These are phyloP conservation scores for Stomatorhinus walkeri DNA, from an alignment of 2,797 vertebrate genomes.

Conservation along the genomic window DNA sequence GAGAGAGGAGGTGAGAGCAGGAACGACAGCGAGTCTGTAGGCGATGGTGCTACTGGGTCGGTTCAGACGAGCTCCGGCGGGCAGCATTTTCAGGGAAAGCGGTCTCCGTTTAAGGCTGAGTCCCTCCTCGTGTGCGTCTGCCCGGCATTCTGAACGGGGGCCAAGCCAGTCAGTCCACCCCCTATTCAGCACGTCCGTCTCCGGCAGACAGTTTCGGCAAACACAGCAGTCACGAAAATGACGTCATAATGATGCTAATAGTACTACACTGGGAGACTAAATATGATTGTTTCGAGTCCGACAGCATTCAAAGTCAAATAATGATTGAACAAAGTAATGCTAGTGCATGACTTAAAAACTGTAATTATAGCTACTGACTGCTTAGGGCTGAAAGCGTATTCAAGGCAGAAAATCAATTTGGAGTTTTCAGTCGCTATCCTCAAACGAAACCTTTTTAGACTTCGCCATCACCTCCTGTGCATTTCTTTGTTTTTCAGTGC, in stretches of 20 bases:
- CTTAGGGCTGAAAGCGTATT: constrained; percentile 47
- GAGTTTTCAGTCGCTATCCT: constrained; percentile 28
- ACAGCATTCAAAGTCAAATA: constrained; percentile 30
- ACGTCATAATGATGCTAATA: not conserved
- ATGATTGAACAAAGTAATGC: constrained; percentile 28
- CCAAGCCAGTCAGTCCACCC: constrained; percentile 33
- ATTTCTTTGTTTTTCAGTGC: constrained; percentile 43
- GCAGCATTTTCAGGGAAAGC: constrained; percentile 61
- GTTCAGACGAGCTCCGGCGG: constrained; percentile 52
- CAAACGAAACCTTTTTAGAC: constrained; percentile 33
- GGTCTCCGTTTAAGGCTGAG: constrained; percentile 65
- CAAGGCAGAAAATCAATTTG: constrained; percentile 34
- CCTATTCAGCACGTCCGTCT: constrained; percentile 44
- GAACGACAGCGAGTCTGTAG: constrained; percentile 19
- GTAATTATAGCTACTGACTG: constrained; percentile 37
- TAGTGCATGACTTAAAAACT: constrained; percentile 33
- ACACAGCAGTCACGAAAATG: constrained; percentile 27
- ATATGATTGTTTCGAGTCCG: constrained; percentile 15
- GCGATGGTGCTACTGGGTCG: constrained; percentile 50
- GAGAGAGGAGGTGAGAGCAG: constrained; percentile 28
- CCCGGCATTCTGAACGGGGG: constrained; percentile 25
- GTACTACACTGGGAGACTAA: not conserved
- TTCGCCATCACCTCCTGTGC: constrained; percentile 40
- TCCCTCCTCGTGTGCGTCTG: constrained; percentile 43
- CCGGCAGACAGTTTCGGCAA: constrained; percentile 36